Base-by-base conservation (phyloP, 2,888 invertebrate species). In the Lymantria dispar region DNA sequence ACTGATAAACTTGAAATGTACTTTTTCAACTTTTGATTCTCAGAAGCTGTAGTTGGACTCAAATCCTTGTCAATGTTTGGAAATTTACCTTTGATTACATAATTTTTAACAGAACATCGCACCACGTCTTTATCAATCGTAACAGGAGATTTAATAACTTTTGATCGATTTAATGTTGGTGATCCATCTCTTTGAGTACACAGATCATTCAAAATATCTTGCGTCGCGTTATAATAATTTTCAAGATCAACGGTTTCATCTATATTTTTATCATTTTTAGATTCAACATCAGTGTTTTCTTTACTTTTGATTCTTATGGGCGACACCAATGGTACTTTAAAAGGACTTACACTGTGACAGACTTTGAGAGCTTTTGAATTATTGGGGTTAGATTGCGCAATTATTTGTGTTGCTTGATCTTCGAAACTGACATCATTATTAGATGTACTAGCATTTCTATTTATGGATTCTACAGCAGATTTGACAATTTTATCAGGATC, bases 221-320 rank as follows among this genome's bases (percentile, higher is more conserved):
- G 90, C 8, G 90, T 91, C 8, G 75, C 72, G 37, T 70, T 65
- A 62, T 91, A 90, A 68, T 83, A 88, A 53, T 79, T 79, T 14
- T 78, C 70, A 42, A 78, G 72, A 29, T 58, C 51, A 38, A 51
- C 54, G 37, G 48, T 38, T 52, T 60, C 62, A 43, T 45, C 52
- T 53, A 37, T 47, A 48, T 43, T 44, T 10, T 45, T 38, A 58
- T 61, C 70, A 43, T 55, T 58, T 58, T 70, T 64, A 2, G 45
- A 48, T 33, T 50, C 45, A 15, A 44, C 7, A 68, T 64, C 67
- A 11, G 60, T 49, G 13, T 61, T 56, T n/a, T 78, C 72, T 64
- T 78, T 85, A 58, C 65, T 78, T 68, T 76, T 85, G 0, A 62
- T 42, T 65, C 77, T 83, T 37, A 74, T 56, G n/a, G 80, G 70